Percentiles rank a stretch among this genome's conserved stretches.
Conservation (phyloP, 2,113 vertebrate genomes). For the Tetraodon nigroviridis region DNA sequence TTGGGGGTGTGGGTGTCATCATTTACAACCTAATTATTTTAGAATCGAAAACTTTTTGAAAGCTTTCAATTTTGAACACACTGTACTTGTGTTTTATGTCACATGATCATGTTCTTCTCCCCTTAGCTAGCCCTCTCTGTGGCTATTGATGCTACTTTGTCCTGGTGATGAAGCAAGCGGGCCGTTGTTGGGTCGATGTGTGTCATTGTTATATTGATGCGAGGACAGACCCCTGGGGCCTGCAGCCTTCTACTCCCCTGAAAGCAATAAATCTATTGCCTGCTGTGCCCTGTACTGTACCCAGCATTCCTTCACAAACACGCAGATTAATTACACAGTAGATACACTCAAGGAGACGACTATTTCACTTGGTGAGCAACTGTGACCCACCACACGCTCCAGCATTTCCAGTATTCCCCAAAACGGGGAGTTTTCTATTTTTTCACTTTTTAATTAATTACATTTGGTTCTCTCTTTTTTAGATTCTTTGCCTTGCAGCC, state of each 20-base stretch:
- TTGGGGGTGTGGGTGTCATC: background rate
- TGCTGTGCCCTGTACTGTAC: conserved; percentile 58
- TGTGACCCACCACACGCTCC: background rate
- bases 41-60: background rate
- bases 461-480: too few species aligned
- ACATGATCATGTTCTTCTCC: conserved; percentile 17
- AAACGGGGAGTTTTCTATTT: background rate
- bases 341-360: conserved; percentile 5
- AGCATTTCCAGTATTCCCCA: conserved; percentile 5
- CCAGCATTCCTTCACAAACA: conserved; percentile 8
- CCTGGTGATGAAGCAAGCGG: conserved; percentile 67
- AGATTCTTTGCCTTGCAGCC: background rate
- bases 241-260: conserved; percentile 66
- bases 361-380: background rate
- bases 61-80: too few species aligned
- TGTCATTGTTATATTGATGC: conserved; percentile 77
- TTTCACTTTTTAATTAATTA: too few species aligned
- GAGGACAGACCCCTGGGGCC: conserved; percentile 68
- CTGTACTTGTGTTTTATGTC: too few species aligned
- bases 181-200: conserved; percentile 67
- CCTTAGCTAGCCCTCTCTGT: conserved; percentile 43
- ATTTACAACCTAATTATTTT: background rate
- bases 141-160: conserved; percentile 68
- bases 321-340: conserved; percentile 5
- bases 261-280: conserved; percentile 74